These are phyloP conservation scores for Cnemophilus loriae DNA, from an alignment of 2,113 vertebrate genomes.

Conservation along the genomic window DNA sequence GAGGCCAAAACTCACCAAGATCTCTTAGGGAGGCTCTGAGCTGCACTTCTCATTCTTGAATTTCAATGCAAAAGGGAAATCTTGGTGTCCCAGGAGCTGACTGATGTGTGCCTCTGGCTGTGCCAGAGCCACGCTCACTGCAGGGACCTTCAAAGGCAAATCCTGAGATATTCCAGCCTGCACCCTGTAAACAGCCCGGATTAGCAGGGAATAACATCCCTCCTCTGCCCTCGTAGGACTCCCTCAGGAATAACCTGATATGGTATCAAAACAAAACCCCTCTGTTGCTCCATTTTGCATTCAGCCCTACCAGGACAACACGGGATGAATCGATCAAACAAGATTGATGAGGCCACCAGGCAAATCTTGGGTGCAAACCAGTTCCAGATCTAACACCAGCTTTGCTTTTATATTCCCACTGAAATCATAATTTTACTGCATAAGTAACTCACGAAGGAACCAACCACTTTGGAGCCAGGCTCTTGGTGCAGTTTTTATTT, in stretches of 20 bases:
- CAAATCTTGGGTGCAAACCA: not conserved
- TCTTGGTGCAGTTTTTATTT: not conserved
- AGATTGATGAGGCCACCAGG: not conserved
- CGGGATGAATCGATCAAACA: fast-evolving
- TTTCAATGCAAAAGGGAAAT: not conserved
- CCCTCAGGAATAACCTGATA: not conserved
- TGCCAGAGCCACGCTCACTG: not conserved
- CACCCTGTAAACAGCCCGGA: fast-evolving
- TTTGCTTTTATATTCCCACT: not conserved
- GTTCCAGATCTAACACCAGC: not conserved
- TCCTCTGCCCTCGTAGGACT: not conserved
- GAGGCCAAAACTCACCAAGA: not conserved
- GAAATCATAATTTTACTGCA: not conserved
- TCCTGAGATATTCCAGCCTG: not conserved
- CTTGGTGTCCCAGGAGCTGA: not conserved
- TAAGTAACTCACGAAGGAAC: not conserved
- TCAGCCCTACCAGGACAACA: not conserved
- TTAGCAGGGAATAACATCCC: not conserved
- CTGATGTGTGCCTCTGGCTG: not conserved
- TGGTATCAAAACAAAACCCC: not conserved
- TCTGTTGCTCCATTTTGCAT: not conserved
- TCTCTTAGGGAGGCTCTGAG: not conserved
- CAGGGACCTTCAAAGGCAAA: not conserved
- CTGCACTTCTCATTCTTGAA: not conserved
- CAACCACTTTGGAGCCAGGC: not conserved